A percentile compares a stretch with the other conserved stretches of the same genome.
phyloP scores from a whole-genome alignment of 2,888 invertebrate species.

The Nesidiocoris tenuis region DNA sequence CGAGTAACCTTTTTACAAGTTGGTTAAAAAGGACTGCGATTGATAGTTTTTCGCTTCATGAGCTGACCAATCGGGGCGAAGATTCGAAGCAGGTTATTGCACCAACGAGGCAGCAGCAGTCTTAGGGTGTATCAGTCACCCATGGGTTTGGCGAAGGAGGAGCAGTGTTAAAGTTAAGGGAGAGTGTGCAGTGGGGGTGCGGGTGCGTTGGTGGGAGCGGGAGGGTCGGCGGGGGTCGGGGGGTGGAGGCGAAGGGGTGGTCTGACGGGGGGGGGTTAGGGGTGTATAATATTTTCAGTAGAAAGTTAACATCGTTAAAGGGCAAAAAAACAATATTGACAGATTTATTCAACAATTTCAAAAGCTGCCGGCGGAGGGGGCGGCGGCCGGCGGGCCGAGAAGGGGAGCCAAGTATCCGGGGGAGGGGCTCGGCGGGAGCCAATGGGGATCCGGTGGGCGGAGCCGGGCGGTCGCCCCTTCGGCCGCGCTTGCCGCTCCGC shows the following conservation, averaged over 20 bases:
- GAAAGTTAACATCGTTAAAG: slow-evolving; percentile 12
- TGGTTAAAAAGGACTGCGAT: too few relatives aligned
- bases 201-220: background rate
- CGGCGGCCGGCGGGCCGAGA: slow-evolving; percentile 3
- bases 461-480: slow-evolving; percentile 14
- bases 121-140: too few relatives aligned
- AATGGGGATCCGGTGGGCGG: background rate
- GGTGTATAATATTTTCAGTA: slow-evolving; percentile 1
- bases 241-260: background rate
- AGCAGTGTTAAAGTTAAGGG: too few relatives aligned
- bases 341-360: slow-evolving; percentile 43
- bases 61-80: too few relatives aligned
- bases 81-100: too few relatives aligned
- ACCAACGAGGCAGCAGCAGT: too few relatives aligned
- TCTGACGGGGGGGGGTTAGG: background rate
- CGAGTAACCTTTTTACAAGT: too few relatives aligned
- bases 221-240: background rate
- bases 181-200: too few relatives aligned
- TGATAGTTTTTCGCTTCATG: too few relatives aligned
- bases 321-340: slow-evolving; percentile 44
- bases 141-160: too few relatives aligned
- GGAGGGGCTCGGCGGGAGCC: slow-evolving; percentile 31
- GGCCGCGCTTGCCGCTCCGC: slow-evolving; percentile 17
- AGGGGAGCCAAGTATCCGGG: background rate
- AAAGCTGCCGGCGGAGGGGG: slow-evolving; percentile 2